A percentile compares a stretch with the other conserved stretches of the same genome.
These are phyloP conservation scores for Synanthedon tipuliformis DNA, from an alignment of 2,888 invertebrate species.

Conservation along the genomic window DNA sequence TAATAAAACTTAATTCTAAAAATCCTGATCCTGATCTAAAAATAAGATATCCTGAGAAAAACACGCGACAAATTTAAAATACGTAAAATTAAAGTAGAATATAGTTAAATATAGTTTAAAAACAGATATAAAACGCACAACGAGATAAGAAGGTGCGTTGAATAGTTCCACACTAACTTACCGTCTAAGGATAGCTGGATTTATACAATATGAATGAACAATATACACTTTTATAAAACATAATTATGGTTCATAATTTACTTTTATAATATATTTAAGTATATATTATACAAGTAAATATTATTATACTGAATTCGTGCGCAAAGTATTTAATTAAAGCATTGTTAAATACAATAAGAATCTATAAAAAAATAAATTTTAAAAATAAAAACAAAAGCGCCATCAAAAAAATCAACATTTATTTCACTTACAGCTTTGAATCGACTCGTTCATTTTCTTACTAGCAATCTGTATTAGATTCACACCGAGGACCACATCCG, in stretches of 20 bases:
- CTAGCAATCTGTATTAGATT: too few relatives aligned
- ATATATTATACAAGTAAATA: not conserved
- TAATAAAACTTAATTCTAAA: too few relatives aligned
- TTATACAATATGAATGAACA: constrained; percentile 13
- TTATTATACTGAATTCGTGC: not conserved
- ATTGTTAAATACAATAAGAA: not conserved
- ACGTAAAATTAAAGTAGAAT: not conserved
- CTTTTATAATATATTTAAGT: too few relatives aligned
- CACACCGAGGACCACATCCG: too few relatives aligned
- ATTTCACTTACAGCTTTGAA: constrained; percentile 21
- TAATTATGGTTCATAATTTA: constrained; percentile 2
- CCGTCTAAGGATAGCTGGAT: constrained; percentile 21
- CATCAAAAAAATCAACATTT: constrained; percentile 20
- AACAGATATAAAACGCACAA: not conserved
- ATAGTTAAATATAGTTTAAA: not conserved
- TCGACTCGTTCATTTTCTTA: too few relatives aligned
- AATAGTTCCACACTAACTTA: constrained; percentile 47
- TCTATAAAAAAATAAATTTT: constrained; percentile 8
- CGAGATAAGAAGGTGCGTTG: constrained; percentile 8
- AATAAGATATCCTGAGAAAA: too few relatives aligned
- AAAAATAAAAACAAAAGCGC: constrained; percentile 27
- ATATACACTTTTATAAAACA: constrained; percentile 1
- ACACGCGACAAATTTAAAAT: not conserved
- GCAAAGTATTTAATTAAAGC: not conserved
- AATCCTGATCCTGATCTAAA: too few relatives aligned